Evolutionary conservation across 2,113 vertebrate species (phyloP), one percentile per base, ranked within the genome.

Genomic region (Pogona vitticeps): DNA sequence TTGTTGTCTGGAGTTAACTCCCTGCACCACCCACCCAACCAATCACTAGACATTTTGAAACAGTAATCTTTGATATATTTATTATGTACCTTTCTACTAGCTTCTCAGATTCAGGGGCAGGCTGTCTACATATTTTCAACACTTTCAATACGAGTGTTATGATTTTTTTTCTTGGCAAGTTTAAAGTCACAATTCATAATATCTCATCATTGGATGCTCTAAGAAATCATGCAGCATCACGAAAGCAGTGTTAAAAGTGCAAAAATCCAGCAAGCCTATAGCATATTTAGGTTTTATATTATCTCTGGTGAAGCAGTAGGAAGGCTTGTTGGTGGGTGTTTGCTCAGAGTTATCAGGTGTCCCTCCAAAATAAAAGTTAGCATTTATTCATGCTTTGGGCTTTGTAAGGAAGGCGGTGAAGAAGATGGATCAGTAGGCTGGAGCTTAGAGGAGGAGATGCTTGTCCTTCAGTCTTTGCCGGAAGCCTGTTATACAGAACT

Each of bases 331-430:
- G 17, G 82, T 38, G 28, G 68, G 71, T 38, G 21, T 65, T 23
- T 75, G 58, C 21, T n/a, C n/a, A 63, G 31, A 31, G 59, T 65
- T 72, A 73, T 65, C 82, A 84, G 76, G 68, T 80, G 68, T 38
- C 23, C 58, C 42, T 68, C 76, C 78, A 40, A 73, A 33, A 67
- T 58, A n/a, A 40, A 61, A 73, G 58, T 52, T 40, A 67, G 40
- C 76, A 84, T 88, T 76, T 80, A 68, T 46, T 80, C 68, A 80
- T 28, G 52, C 42, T 80, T 84, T 80, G 82, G 68, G 73, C 59
- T 84, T 84, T 88, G 76, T 56, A 40, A 61, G 52, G 42, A 58
- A 84, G 76, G 80, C 71, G 73, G 58, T 52, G 78, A 65, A 75
- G 52, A 38, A 52, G 70, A 75, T 67, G 71, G 46, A 76, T 87